These are phyloP conservation scores for Drosophila ficusphila DNA, from an alignment of 1,140 invertebrate species.

Conservation along the genomic window DNA sequence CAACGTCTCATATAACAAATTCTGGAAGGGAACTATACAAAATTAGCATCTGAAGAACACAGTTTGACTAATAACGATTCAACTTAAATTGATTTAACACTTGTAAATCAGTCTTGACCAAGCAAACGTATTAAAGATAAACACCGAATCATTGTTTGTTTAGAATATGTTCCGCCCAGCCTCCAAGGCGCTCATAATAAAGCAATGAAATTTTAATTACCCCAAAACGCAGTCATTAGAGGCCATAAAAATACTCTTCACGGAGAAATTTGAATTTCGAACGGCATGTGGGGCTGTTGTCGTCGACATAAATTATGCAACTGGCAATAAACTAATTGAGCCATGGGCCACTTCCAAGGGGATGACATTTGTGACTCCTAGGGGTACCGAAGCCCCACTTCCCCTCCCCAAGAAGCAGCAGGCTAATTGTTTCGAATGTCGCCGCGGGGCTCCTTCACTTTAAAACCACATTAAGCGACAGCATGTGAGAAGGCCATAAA, in stretches of 20 bases:
- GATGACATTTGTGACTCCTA: constrained; percentile 37
- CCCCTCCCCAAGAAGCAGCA: constrained; percentile 7
- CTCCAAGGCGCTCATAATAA: constrained; percentile 18
- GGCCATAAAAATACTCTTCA: constrained; percentile 44
- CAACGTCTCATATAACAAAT: background rate
- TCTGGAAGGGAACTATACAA: background rate
- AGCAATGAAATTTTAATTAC: constrained; percentile 48
- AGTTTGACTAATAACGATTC: no score
- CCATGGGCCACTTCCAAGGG: constrained; percentile 27
- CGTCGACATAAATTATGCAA: constrained; percentile 63
- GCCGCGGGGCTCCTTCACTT: constrained; percentile 62
- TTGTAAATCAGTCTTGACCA: constrained; percentile 22
- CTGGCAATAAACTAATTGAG: constrained; percentile 40
- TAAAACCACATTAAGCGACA: constrained; percentile 81
- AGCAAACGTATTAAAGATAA: constrained; percentile 5
- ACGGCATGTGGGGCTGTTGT: constrained; percentile 50
- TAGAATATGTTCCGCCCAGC: background rate
- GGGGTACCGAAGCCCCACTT: constrained; percentile 3
- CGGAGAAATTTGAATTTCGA: constrained; percentile 17
- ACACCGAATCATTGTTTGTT: constrained; percentile 16
- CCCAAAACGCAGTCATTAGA: constrained; percentile 29
- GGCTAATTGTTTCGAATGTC: constrained; percentile 78
- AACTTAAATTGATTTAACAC: no score
- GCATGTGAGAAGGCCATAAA: constrained; percentile 82
- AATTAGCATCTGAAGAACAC: background rate